Base-by-base conservation (phyloP, 2,888 invertebrate genomes). In the Netelia fuscicornis region DNA sequence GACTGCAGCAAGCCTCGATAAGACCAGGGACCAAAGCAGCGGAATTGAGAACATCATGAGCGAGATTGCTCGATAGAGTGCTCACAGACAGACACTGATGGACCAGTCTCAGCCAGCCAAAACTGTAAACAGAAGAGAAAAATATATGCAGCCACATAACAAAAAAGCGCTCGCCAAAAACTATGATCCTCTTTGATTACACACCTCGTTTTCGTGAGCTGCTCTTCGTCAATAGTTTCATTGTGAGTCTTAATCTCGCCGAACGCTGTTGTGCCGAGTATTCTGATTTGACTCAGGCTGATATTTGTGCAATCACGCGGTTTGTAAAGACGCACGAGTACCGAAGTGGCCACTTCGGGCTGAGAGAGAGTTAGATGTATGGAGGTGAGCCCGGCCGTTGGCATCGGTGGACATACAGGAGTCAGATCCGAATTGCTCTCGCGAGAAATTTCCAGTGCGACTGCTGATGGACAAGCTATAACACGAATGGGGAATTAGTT, bases 241-340 rank as follows among this genome's bases (percentile, higher is more conserved):
- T 90, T 90, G 85, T 89, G 91, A 2, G 91, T 90, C 89, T 92
- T 93, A 81, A 89, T 87, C 87, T 90, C 95, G n/a, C 96, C 95
- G 93, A 98, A 98, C 1, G 98, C 97, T 3, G 98, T 97, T 83
- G 97, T 97, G 0, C 98, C 98, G 62, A 98, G 94, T 71, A 99
- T 94, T 2, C 97, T 95, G 86, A 99, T 96, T 94, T 98, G 98
- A 84, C 98, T 96, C 60, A 99, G 94, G 5, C 98, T 98, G 92
- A 98, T 97, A 91, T 97, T 98, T 89, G 96, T 96, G n/a, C 97
- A 97, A 91, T 98, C 98, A 52, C 97, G 95, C 0, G 98, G 98
- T 92, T 97, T 97, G 93, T 97, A 98, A 25, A 97, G 94, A 44
- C 96, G 94, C 9, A 98, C 94, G 76, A 98, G 96, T 81, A 98